Evolutionary conservation across 2,797 vertebrate genomes (phyloP), one percentile per base, ranked within the genome.

Genomic region (Chrysocyon brachyurus): DNA sequence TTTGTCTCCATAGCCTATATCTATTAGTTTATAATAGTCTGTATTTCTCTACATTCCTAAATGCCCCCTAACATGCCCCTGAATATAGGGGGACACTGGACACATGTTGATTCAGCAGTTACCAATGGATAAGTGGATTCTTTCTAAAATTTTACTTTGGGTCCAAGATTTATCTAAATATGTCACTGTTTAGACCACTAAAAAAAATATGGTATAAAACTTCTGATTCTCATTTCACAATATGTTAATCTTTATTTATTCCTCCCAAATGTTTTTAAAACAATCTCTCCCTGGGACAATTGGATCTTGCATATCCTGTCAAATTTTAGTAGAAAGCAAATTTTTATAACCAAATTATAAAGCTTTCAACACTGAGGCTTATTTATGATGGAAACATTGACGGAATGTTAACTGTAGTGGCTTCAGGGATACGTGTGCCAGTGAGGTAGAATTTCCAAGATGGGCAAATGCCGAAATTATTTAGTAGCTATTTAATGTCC

Each of bases 291-390:
- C 96, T 93, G 95, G 82, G 92, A 98, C 97, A 97, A 97, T 87
- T 95, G 97, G 78, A 83, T 97, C 91, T 96, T 97, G 96, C 83
- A 64, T 97, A 97, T 97, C 85, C 93, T 97, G 97, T 98, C 77
- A 96, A 95, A 94, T 96, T 97, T 94, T 96, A 94, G 97, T 90
- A 97, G 97, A 98, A 97, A 97, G 93, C 98, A 97, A 97, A 89
- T 95, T 97, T 98, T 97, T 98, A 96, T 95, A 97, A 97, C 93
- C 87, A 96, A 96, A 98, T 98, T 97, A 97, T 96, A 95, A 97
- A 97, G 63, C 96, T 97, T 94, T 97, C 97, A 90, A 79, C 91
- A 88, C 77, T 16, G 92, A 92, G 84, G 72, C 85, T 97, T 96
- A 94, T 97, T 92, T 97, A 87, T 87, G 77, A 93, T 56, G 95